Conservation (phyloP, 2,113 vertebrate genomes). For the Melozone crissalis region DNA sequence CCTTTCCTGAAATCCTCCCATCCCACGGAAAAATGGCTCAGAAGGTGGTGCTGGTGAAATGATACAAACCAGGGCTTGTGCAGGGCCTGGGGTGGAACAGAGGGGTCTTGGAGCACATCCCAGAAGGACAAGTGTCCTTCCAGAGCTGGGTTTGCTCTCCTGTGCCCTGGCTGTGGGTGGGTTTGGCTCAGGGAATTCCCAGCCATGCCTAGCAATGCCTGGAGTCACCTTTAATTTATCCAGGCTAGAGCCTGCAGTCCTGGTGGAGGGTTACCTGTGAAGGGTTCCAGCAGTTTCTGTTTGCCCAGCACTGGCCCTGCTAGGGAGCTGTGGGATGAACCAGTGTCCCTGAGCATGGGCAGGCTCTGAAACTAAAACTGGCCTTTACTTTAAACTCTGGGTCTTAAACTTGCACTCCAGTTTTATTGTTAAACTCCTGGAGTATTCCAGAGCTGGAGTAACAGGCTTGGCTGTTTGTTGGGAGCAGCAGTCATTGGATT, state of each 20-base stretch:
- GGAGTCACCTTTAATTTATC: fast-evolving
- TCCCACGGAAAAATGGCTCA: fast-evolving
- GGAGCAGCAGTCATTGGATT: not conserved
- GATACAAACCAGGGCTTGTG: fast-evolving
- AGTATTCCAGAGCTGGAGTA: not conserved
- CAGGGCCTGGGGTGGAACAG: not conserved
- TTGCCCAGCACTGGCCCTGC: not conserved
- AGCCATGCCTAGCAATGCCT: not conserved
- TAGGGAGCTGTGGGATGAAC: not conserved
- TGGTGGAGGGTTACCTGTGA: fast-evolving
- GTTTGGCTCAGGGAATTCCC: not conserved
- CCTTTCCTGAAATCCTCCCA: not conserved
- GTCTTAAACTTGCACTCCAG: not conserved
- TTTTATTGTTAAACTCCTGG: not conserved
- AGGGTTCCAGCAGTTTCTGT: not conserved
- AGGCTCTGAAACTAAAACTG: not conserved
- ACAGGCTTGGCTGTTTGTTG: not conserved
- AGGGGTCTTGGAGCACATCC: fast-evolving
- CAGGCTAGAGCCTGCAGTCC: not conserved
- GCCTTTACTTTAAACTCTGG: not conserved
- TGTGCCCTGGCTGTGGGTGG: not conserved
- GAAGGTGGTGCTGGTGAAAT: fast-evolving
- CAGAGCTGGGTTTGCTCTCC: not conserved
- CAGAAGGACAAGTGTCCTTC: not conserved
- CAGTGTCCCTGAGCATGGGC: not conserved